phyloP scores from a whole-genome alignment of 2,113 vertebrate genomes.

The Antigone vipio region DNA sequence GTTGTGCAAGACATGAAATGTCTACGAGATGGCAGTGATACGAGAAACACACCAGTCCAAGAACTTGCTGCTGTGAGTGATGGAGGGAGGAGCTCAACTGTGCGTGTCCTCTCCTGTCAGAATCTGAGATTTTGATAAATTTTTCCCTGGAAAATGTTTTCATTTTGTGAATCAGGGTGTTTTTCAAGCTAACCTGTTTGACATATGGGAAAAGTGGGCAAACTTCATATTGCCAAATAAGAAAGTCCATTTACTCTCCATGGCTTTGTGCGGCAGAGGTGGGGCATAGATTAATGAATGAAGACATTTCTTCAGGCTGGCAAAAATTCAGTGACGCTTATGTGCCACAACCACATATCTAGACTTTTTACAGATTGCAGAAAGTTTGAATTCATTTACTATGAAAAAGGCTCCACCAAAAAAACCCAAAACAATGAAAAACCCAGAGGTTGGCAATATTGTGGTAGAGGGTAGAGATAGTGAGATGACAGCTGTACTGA shows the following conservation, averaged over 20 bases:
- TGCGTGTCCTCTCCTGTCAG: neutral
- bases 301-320: neutral
- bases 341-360: neutral
- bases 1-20: neutral
- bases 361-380: neutral
- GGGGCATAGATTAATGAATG: neutral
- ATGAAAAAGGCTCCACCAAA: neutral
- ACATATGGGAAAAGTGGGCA: neutral
- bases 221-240: neutral
- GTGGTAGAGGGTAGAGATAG: neutral
- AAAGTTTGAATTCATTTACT: neutral
- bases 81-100: neutral
- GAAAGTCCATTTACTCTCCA: neutral
- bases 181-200: neutral
- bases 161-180: neutral
- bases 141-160: neutral
- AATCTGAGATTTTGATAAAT: neutral
- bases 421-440: neutral
- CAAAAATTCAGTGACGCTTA: neutral
- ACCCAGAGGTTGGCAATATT: accelerated
- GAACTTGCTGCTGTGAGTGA: neutral
- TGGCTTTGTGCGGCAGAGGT: neutral
- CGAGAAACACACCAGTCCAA: neutral
- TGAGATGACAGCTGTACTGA: neutral
- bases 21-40: neutral